Conservation (phyloP, 2,797 vertebrate species). For the Gastrophryne carolinensis region DNA sequence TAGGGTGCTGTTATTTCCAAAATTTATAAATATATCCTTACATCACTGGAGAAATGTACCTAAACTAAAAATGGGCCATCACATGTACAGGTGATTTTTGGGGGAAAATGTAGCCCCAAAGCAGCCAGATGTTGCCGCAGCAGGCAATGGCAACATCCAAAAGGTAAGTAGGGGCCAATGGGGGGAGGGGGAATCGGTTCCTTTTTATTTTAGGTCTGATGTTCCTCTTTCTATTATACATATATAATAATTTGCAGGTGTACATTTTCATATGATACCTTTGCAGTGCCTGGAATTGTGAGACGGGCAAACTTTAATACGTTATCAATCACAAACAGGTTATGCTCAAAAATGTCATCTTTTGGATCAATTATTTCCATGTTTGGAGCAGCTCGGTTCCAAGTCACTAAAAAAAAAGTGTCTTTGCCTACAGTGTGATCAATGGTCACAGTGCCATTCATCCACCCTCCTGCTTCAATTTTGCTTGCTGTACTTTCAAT, state of each 20-base stretch:
- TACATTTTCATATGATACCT: constrained; percentile 57
- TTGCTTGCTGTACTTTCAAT: constrained; percentile 70
- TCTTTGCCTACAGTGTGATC: constrained; percentile 70
- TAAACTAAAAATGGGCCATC: too few species aligned
- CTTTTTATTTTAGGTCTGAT: background rate
- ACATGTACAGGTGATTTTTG: too few species aligned
- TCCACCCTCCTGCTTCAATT: constrained; percentile 54
- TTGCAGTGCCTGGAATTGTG: constrained; percentile 62
- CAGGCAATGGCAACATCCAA: too few species aligned
- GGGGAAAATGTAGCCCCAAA: too few species aligned
- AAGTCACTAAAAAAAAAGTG: constrained; percentile 68
- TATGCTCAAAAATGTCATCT: constrained; percentile 53
- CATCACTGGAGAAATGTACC: too few species aligned
- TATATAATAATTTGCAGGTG: too few species aligned
- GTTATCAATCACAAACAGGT: constrained; percentile 44
- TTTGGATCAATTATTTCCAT: constrained; percentile 62
- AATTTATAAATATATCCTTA: too few species aligned
- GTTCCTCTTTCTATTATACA: background rate
- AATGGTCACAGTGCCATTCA: constrained; percentile 64
- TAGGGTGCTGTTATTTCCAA: too few species aligned
- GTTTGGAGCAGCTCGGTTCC: constrained; percentile 41
- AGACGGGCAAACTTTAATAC: constrained; percentile 57
- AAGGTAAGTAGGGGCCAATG: too few species aligned
- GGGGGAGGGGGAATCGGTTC: too few species aligned
- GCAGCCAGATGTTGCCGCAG: too few species aligned